A percentile compares a stretch with the other conserved stretches of the same genome.
phyloP scores from a whole-genome alignment of 2,888 invertebrate species.

The Melinaea menophilus region DNA sequence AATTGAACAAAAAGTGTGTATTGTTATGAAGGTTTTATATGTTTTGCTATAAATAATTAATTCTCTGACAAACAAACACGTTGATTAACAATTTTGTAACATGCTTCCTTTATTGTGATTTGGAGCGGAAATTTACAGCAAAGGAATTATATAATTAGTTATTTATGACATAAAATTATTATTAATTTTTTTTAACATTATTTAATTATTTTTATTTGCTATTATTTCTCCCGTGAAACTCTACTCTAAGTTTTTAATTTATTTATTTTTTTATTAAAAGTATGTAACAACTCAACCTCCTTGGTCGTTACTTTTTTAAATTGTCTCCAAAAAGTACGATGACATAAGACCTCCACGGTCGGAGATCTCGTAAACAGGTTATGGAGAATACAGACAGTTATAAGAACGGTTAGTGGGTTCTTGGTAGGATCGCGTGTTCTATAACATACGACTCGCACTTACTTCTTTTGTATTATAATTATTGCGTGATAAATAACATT shows the following conservation, averaged over 20 bases:
- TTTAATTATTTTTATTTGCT: no score
- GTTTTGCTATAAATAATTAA: no score
- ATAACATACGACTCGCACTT: neutral
- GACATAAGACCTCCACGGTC: constrained; percentile 3
- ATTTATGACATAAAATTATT: no score
- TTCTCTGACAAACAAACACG: no score
- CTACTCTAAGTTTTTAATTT: neutral
- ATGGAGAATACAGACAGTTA: constrained; percentile 1
- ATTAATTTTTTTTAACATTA: no score
- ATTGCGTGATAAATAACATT: constrained; percentile 4
- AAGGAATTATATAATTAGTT: no score
- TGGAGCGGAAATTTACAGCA: no score
- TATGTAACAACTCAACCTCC: neutral
- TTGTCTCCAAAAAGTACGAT: constrained; percentile 1
- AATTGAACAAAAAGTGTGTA: no score
- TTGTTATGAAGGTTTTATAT: no score
- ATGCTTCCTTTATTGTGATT: no score
- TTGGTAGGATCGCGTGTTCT: constrained; percentile 3
- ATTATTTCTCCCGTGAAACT: no score
- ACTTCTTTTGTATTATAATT: neutral
- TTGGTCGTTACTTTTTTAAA: neutral
- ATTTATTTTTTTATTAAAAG: neutral
- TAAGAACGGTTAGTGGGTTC: constrained; percentile 1
- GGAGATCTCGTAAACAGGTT: neutral
- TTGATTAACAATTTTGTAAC: no score